These are phyloP conservation scores for Anthopleura xanthogrammica DNA, from an alignment of 92 coral and sea anemone species.

Conservation along the genomic window DNA sequence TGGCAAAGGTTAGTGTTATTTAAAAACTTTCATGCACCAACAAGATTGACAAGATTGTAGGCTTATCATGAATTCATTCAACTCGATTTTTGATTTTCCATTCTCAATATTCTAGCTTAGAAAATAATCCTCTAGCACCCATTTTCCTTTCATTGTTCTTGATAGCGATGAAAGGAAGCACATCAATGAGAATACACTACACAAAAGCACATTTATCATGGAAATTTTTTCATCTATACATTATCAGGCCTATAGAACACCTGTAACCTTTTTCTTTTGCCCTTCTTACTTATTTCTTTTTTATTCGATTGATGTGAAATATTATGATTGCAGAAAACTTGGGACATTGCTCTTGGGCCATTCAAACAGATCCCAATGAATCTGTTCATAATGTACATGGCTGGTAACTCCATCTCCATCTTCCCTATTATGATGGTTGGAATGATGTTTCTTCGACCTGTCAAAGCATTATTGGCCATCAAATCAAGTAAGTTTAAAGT, in stretches of 20 bases:
- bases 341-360: slow-evolving; percentile 99
- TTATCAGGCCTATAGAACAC: too few relatives aligned
- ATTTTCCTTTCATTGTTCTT: too few relatives aligned
- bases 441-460: slow-evolving; percentile 97
- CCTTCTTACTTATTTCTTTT: not conserved
- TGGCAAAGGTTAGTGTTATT: slow-evolving; percentile 71
- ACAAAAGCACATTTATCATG: too few relatives aligned
- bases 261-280: not conserved
- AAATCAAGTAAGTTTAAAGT: slow-evolving; percentile 75
- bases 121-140: too few relatives aligned
- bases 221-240: too few relatives aligned
- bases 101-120: too few relatives aligned
- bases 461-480: slow-evolving; percentile 91
- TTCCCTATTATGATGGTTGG: slow-evolving; percentile 99
- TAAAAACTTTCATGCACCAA: too few relatives aligned
- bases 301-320: not conserved
- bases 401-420: slow-evolving; percentile 93
- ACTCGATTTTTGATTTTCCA: too few relatives aligned
- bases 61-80: too few relatives aligned
- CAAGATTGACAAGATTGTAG: too few relatives aligned
- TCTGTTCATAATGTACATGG: slow-evolving; percentile 98
- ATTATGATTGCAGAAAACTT: slow-evolving; percentile 68
- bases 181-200: too few relatives aligned
- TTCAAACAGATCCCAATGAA: slow-evolving; percentile 99
- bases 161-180: too few relatives aligned